Conservation (phyloP, 1,140 invertebrate species). For the Musca vetustissima region DNA sequence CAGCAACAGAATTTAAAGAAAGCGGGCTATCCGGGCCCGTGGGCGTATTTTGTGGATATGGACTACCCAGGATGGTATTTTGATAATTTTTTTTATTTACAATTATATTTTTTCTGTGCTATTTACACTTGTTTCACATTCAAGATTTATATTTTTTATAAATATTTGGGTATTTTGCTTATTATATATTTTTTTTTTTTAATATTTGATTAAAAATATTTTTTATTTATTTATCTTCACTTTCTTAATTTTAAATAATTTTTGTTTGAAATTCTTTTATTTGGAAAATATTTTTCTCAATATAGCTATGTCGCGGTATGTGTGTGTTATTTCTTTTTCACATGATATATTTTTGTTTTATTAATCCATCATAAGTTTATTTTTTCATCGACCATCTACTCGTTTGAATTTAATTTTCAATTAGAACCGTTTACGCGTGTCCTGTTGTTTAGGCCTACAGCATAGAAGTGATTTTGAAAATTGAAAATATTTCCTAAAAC, state of each 20-base stretch:
- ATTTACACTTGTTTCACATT: background rate
- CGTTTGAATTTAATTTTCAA: slow-evolving; percentile 11
- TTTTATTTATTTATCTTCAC: background rate
- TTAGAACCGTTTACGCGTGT: slow-evolving; percentile 33
- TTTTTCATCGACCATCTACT: background rate
- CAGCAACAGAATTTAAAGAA: background rate
- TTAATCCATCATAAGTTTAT: background rate
- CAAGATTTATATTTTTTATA: background rate
- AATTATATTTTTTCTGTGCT: background rate
- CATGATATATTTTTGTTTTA: background rate
- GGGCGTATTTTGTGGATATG: slow-evolving; percentile 45
- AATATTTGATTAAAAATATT: background rate
- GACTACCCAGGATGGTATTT: slow-evolving; percentile 53
- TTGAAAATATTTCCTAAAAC: slow-evolving; percentile 29
- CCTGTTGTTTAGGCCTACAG: slow-evolving; percentile 54
- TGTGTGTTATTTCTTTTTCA: slow-evolving; percentile 7
- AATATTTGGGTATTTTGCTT: too few species aligned
- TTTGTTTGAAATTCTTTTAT: too few species aligned
- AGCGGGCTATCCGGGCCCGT: slow-evolving; percentile 28
- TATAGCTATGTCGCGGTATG: too few species aligned
- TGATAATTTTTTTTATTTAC: background rate
- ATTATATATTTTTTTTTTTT: background rate
- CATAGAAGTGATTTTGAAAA: slow-evolving; percentile 54
- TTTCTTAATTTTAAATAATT: background rate
- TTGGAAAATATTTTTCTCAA: too few species aligned